Conservation (phyloP, 2,113 vertebrate genomes). For the Anarrhichthys ocellatus region DNA sequence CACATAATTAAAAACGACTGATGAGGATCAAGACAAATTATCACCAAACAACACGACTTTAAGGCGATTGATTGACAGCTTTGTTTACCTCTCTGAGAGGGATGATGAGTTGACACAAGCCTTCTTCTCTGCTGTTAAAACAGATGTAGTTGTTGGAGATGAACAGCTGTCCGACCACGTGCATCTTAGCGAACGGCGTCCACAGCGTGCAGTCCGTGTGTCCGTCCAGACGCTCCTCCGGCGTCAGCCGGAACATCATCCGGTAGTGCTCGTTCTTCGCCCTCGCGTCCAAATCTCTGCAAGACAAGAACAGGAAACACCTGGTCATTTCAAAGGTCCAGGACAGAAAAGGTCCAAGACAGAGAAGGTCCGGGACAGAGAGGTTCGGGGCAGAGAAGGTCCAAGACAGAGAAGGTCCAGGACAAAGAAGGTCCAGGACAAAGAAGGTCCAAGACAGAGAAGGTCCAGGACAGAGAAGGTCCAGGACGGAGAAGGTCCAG, state of each 20-base stretch:
- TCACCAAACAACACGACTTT: no score
- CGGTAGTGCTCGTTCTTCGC: conserved; percentile 96
- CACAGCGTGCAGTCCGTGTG: conserved; percentile 97
- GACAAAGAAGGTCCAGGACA: no score
- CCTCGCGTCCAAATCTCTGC: conserved; percentile 93
- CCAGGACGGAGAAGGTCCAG: no score
- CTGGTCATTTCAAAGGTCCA: not conserved
- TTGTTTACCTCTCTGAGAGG: conserved; percentile 90
- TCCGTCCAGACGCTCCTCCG: conserved; percentile 94
- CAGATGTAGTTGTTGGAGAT: conserved; percentile 99
- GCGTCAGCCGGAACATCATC: conserved; percentile 90
- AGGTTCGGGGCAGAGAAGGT: not conserved
- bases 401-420: no score
- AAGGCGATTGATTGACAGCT: no score
- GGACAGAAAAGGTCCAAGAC: no score
- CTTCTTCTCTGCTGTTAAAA: conserved; percentile 94
- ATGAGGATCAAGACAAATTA: no score
- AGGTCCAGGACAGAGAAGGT: no score
- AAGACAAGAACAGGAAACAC: conserved; percentile 4
- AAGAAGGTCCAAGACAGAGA: no score
- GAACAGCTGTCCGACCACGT: conserved; percentile 95
- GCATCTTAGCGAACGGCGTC: conserved; percentile 96
- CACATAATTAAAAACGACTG: no score
- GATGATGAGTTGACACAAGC: conserved; percentile 95
- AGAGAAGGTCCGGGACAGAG: no score